These are phyloP conservation scores for Pseudochaenichthys georgianus DNA, from an alignment of 2,797 vertebrate species.

Conservation along the genomic window DNA sequence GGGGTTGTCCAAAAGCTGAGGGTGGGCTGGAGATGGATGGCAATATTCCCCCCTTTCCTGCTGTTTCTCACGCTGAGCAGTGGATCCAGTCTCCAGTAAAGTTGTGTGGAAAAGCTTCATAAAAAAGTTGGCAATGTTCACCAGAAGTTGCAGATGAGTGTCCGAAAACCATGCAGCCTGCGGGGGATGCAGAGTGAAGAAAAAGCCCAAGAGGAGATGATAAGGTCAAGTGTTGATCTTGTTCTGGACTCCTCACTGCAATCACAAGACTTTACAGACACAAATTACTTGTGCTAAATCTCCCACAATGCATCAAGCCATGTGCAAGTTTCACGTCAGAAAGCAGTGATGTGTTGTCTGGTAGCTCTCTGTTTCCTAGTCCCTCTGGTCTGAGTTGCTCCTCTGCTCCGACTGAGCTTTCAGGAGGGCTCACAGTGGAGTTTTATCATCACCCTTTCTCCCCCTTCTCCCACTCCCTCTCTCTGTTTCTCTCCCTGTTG, in stretches of 20 bases:
- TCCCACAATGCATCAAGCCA: slow-evolving; percentile 58
- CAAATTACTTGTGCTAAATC: slow-evolving; percentile 44
- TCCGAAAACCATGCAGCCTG: slow-evolving; percentile 36
- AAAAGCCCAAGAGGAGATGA: slow-evolving; percentile 55
- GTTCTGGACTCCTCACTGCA: slow-evolving; percentile 40
- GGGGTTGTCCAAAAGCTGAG: slow-evolving; percentile 69
- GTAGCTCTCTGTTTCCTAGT: slow-evolving; percentile 56
- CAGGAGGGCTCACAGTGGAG: slow-evolving; percentile 79
- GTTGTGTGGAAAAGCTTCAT: slow-evolving; percentile 41
- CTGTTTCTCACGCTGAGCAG: slow-evolving; percentile 66
- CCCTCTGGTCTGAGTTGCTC: slow-evolving; percentile 70
- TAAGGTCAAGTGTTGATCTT: slow-evolving; percentile 66
- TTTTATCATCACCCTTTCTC: slow-evolving; percentile 83
- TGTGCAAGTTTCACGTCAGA: slow-evolving; percentile 49
- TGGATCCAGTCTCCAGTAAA: slow-evolving; percentile 47
- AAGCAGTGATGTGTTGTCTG: slow-evolving; percentile 53
- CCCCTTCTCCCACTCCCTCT: slow-evolving; percentile 36
- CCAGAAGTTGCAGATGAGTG: slow-evolving; percentile 50
- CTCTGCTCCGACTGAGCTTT: slow-evolving; percentile 78
- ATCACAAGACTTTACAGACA: slow-evolving; percentile 39
- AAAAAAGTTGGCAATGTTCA: slow-evolving; percentile 30
- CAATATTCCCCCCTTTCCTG: slow-evolving; percentile 55
- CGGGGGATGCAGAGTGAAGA: slow-evolving; percentile 33
- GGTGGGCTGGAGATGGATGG: slow-evolving; percentile 75
- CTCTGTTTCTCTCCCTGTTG: slow-evolving; percentile 61